phyloP scores from a whole-genome alignment of 1,140 invertebrate genomes.

The Diabrotica virgifera region DNA sequence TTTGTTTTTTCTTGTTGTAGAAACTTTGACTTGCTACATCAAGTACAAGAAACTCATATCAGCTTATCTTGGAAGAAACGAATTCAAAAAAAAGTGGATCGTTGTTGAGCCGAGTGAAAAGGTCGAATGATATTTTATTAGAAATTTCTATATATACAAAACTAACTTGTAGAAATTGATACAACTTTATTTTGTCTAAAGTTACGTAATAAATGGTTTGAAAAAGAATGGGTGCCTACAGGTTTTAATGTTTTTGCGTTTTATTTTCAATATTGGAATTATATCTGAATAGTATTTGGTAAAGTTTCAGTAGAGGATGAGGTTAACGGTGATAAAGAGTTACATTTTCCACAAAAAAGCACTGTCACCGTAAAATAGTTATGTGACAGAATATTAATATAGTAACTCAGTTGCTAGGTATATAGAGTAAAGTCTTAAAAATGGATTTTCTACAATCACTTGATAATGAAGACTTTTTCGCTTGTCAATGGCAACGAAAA shows the following conservation, averaged over 20 bases:
- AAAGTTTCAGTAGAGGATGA: neutral
- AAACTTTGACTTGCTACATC: constrained; percentile 16
- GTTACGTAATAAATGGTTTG: neutral
- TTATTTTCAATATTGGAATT: neutral
- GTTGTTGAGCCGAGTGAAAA: neutral
- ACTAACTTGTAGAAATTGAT: constrained; percentile 6
- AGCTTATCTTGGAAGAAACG: constrained; percentile 6
- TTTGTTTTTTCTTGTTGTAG: constrained; percentile 9
- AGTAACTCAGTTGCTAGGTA: no score
- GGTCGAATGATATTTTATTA: neutral
- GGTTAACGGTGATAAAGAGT: no score
- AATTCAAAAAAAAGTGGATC: constrained; percentile 16
- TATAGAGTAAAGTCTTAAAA: no score
- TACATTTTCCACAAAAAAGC: no score
- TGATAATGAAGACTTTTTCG: no score
- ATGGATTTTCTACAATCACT: no score
- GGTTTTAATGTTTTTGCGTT: neutral
- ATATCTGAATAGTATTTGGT: constrained; percentile 14
- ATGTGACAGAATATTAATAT: no score
- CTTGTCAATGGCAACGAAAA: no score
- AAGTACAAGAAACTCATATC: constrained; percentile 22
- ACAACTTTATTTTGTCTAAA: neutral
- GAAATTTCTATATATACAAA: neutral
- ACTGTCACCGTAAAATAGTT: no score
- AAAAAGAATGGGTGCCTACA: neutral